Conservation (phyloP, 2,797 vertebrate genomes). For the Parauchenoglanis ngamensis region DNA sequence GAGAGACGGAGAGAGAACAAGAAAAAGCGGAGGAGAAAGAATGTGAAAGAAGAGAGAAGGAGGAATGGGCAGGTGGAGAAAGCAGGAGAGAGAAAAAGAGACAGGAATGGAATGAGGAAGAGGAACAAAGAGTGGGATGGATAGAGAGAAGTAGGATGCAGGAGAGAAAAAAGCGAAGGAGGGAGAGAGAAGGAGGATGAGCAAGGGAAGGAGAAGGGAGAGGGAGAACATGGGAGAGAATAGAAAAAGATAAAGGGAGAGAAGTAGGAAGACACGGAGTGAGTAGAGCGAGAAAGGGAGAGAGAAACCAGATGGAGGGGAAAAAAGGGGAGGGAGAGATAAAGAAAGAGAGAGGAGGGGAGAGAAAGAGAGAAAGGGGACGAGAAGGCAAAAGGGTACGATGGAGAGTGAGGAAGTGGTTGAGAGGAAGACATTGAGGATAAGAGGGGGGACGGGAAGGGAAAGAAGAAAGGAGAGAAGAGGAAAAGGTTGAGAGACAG, state of each 20-base stretch:
- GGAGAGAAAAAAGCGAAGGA: neutral
- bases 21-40: neutral
- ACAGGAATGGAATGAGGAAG: neutral
- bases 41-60: neutral
- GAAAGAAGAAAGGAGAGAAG: neutral
- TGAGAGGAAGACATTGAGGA: neutral
- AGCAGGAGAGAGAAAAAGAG: too few species aligned
- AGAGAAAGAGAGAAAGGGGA: neutral
- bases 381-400: too few species aligned
- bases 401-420: neutral
- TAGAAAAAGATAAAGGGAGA: neutral
- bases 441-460: too few species aligned
- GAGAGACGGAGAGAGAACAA: conserved; percentile 12
- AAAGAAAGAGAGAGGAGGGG: neutral
- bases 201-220: neutral
- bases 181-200: neutral
- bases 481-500: neutral
- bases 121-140: neutral
- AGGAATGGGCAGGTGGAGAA: neutral
- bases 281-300: neutral
- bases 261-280: too few species aligned
- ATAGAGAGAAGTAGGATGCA: neutral
- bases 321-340: neutral
- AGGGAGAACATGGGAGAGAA: neutral
- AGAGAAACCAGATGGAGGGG: neutral